A percentile compares a stretch with the other conserved stretches of the same genome.
Evolutionary conservation across 2,888 invertebrate genomes (phyloP).

Genomic region (Unio delphinus): DNA sequence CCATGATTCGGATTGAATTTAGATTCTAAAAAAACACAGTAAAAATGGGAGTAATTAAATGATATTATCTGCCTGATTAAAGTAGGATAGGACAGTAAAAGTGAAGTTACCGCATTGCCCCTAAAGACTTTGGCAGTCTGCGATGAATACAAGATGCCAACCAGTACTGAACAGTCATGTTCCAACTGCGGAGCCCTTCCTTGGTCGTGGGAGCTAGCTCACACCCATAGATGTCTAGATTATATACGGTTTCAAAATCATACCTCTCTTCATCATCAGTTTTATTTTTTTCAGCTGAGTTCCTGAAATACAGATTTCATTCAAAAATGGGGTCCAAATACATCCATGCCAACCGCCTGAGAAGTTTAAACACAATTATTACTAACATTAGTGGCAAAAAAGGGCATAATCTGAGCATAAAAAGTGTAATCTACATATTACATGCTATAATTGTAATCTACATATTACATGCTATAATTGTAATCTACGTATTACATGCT

Average conservation of each 20-base stretch:
- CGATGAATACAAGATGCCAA: slow-evolving; percentile 92
- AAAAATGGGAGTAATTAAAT: too few relatives aligned
- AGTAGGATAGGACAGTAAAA: too few relatives aligned
- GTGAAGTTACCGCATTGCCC: slow-evolving; percentile 27
- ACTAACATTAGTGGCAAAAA: too few relatives aligned
- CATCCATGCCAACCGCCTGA: background rate
- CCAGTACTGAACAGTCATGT: slow-evolving; percentile 97
- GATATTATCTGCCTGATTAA: too few relatives aligned
- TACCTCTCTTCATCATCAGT: slow-evolving; percentile 48
- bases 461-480: too few relatives aligned
- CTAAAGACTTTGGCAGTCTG: slow-evolving; percentile 77
- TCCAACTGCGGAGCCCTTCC: slow-evolving; percentile 94
- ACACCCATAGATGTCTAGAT: slow-evolving; percentile 86
- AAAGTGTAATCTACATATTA: too few relatives aligned
- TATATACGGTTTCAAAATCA: slow-evolving; percentile 75
- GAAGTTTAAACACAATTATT: too few relatives aligned
- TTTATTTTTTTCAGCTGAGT: background rate
- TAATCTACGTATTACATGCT: too few relatives aligned
- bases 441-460: too few relatives aligned
- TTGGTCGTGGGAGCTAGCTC: slow-evolving; percentile 88
- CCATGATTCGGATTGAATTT: too few relatives aligned
- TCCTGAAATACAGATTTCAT: slow-evolving; percentile 5
- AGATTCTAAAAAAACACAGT: too few relatives aligned
- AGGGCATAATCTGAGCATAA: too few relatives aligned
- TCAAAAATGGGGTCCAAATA: background rate